Percentiles rank a stretch among this genome's conserved stretches.
phyloP scores from a whole-genome alignment of 2,113 vertebrate species.

The Stegostoma tigrinum region DNA sequence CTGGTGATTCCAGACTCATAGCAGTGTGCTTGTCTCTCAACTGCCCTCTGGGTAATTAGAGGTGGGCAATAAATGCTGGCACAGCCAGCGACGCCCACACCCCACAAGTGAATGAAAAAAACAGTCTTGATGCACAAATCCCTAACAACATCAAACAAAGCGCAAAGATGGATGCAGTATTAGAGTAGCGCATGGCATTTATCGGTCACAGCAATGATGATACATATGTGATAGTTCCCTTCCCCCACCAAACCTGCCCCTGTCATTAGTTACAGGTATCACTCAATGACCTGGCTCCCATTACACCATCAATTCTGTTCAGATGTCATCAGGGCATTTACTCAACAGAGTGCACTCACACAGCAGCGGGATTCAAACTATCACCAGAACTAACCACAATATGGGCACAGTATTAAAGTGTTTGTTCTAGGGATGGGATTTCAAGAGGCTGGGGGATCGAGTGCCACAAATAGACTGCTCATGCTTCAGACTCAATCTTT shows the following conservation, averaged over 20 bases:
- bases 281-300: background rate
- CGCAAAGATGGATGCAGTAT: background rate
- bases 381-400: background rate
- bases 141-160: background rate
- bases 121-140: background rate
- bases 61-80: too few relatives aligned
- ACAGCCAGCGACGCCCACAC: too few relatives aligned
- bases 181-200: background rate
- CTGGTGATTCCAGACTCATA: too few relatives aligned
- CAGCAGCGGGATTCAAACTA: background rate
- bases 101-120: too few relatives aligned
- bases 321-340: background rate
- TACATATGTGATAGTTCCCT: background rate
- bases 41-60: too few relatives aligned
- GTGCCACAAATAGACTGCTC: background rate
- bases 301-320: background rate
- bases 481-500: background rate
- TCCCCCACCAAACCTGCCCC: background rate
- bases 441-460: background rate
- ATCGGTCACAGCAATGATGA: background rate
- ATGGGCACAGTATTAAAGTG: background rate
- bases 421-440: background rate
- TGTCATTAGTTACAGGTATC: background rate
- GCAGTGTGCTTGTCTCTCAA: too few relatives aligned
- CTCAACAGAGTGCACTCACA: background rate